Evolutionary conservation across 2,888 invertebrate genomes (phyloP).

Genomic region (Glaucopsyche alexis): DNA sequence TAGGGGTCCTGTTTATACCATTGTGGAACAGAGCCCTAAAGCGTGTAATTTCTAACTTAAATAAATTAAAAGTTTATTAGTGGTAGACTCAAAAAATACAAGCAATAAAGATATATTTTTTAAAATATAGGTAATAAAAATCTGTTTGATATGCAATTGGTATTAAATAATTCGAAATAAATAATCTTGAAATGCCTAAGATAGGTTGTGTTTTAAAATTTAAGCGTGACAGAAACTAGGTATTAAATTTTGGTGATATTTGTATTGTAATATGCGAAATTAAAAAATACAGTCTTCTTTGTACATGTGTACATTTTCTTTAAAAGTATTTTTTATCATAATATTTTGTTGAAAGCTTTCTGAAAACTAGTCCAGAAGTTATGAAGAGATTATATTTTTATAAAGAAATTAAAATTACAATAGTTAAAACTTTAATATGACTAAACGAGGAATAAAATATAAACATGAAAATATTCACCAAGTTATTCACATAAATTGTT

Average conservation of each 20-base stretch:
- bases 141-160: not conserved
- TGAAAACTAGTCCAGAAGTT: not conserved
- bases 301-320: not conserved
- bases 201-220: slow-evolving; percentile 6
- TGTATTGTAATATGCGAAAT: not conserved
- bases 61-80: not conserved
- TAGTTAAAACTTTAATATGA: not conserved
- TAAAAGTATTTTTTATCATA: not conserved
- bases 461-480: too few species aligned
- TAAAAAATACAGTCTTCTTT: not conserved
- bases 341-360: not conserved
- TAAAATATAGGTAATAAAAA: not conserved
- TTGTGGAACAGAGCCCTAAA: too few species aligned
- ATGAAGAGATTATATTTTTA: not conserved
- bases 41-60: not conserved
- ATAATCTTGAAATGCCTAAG: not conserved
- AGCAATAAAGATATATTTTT: not conserved
- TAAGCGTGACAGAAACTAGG: not conserved
- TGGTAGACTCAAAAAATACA: not conserved
- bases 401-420: not conserved
- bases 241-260: not conserved
- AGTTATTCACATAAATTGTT: too few species aligned
- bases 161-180: not conserved
- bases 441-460: not conserved
- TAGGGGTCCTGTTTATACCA: too few species aligned